Conservation (phyloP, 23 tunicate species). For the Ascidia mentula region DNA sequence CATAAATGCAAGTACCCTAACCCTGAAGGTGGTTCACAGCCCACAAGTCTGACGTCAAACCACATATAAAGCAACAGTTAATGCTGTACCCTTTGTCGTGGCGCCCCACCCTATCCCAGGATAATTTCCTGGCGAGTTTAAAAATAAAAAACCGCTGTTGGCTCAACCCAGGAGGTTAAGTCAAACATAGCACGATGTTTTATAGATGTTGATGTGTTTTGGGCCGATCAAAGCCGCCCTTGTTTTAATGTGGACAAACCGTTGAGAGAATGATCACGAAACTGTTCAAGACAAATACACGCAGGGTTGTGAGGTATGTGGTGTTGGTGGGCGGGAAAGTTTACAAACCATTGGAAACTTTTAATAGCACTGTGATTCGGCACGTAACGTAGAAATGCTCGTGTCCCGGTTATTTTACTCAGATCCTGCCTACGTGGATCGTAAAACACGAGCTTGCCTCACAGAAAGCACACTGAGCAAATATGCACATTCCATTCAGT, state of each 20-base stretch:
- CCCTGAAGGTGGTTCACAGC: no score
- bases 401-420: not conserved
- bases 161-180: not conserved
- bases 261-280: no score
- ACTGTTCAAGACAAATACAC: no score
- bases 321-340: no score
- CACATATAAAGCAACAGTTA: not conserved
- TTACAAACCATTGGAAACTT: no score
- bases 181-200: constrained; percentile 5
- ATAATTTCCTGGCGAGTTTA: not conserved
- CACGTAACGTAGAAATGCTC: not conserved
- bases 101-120: not conserved
- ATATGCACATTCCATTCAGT: not conserved
- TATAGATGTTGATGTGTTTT: constrained; percentile 4
- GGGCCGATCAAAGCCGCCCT: not conserved
- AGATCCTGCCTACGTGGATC: not conserved
- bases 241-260: not conserved
- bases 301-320: no score
- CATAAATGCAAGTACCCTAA: no score
- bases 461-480: not conserved
- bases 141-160: not conserved
- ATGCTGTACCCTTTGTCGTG: not conserved
- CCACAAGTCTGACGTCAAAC: no score
- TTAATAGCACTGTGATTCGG: no score
- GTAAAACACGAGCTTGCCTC: not conserved